Base-by-base conservation (phyloP, 2,113 vertebrate species). In the Mus pahari region DNA sequence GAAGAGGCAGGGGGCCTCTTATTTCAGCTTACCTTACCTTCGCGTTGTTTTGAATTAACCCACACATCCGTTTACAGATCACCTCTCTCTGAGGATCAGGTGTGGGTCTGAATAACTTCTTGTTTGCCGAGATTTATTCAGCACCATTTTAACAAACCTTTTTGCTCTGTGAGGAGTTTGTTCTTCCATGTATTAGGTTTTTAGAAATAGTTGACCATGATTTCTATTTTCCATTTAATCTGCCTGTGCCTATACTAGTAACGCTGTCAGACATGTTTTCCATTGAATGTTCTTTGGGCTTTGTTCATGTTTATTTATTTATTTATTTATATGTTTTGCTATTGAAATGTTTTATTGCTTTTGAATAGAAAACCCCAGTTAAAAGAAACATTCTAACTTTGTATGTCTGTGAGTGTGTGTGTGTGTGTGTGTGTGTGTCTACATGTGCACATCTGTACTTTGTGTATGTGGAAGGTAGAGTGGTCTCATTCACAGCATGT, bases 361-460 rank as follows among this genome's bases (percentile, higher is more conserved):
- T 78, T 88, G 45, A 79, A 60, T 90, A 74, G 33, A 83, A 90
- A 95, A 94, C 82, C 64, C 36, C 6, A 93, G 39, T 87, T 89
- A 82, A 86, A 79, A 33, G 36, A 60, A 55, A n/a, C 24, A 81
- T 86, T 24, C 39, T 78, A 45, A 66, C 9, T 45, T 26, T 39
- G 28, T 22, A 1, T 58, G 50, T 39, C 3, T 58, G 53, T n/a
- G 53, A 2, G 50, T 55, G 77, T 79, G 28, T 33, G 77, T 33
- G 0, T 78, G 74, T 31, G 14, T 50, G 31, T 79, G 33, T n/a
- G 0, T n/a, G n/a, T n/a, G n/a, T n/a, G n/a, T n/a, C n/a, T 12
- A 68, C 11, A 68, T 33, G n/a, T 19, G 3, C 24, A 42, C n/a
- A 62, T 83, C 4, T 83, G 58, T 62, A 5, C 14, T 82, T 26